Evolutionary conservation across 2,113 vertebrate genomes (phyloP).

Genomic region (Connochaetes taurinus): DNA sequence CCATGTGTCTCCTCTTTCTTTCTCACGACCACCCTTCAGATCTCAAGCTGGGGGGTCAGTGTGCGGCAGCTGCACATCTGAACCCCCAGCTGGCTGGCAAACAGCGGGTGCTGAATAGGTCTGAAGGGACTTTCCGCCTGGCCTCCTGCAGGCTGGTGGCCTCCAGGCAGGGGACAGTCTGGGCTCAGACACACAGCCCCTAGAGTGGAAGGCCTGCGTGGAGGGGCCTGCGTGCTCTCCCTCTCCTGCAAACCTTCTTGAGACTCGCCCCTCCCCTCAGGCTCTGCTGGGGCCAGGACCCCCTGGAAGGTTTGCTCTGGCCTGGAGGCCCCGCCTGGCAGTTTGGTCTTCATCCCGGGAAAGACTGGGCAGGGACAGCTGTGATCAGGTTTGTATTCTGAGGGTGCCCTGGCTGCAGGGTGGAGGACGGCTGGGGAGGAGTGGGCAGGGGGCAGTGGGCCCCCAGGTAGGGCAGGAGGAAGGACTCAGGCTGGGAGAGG

Average conservation of each 20-base stretch:
- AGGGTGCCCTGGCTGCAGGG: background rate
- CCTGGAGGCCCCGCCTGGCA: fast-evolving
- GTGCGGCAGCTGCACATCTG: background rate
- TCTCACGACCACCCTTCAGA: background rate
- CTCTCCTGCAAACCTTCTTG: background rate
- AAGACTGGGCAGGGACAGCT: background rate
- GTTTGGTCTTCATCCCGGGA: background rate
- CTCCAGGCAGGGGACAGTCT: background rate
- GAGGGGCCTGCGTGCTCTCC: fast-evolving
- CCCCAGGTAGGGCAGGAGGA: background rate
- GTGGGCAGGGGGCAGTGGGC: background rate
- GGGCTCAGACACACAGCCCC: background rate
- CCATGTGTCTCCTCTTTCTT: fast-evolving
- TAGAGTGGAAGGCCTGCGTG: background rate
- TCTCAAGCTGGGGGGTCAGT: fast-evolving
- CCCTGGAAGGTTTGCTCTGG: background rate
- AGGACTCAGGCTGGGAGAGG: background rate
- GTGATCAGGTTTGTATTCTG: background rate
- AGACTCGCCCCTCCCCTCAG: fast-evolving
- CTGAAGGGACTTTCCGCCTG: background rate
- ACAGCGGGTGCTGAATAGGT: background rate
- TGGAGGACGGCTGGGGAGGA: fast-evolving
- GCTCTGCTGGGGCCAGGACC: background rate
- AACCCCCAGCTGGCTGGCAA: background rate
- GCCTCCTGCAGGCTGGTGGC: background rate